Evolutionary conservation across 92 coral and sea anemone species (phyloP).

Genomic region (Isaurus tuberculatus): DNA sequence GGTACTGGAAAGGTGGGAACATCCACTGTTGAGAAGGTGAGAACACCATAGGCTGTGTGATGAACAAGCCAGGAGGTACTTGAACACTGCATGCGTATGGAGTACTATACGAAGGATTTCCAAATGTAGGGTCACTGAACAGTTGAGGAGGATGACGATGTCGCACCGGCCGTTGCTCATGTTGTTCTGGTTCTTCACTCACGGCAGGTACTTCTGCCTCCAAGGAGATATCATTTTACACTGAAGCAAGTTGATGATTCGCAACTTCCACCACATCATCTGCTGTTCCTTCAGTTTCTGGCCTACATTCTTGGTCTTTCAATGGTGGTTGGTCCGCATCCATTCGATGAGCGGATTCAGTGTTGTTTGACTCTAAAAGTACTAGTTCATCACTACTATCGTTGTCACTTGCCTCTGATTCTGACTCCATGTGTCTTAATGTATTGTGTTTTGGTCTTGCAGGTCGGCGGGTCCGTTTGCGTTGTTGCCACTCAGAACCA

Average conservation of each 20-base stretch:
- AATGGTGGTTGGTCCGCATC: not conserved
- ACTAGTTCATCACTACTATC: conserved; percentile 26
- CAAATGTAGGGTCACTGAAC: conserved; percentile 24
- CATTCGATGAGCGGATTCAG: conserved; percentile 12
- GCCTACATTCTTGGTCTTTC: conserved; percentile 20
- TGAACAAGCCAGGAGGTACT: conserved; percentile 1
- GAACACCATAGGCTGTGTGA: not conserved
- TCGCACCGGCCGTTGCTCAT: conserved; percentile 23
- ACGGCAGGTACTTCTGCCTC: conserved; percentile 12
- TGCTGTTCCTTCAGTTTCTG: not conserved
- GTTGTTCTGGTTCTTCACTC: not conserved
- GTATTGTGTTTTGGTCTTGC: not conserved
- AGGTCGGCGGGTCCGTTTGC: not conserved
- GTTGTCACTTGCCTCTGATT: conserved; percentile 11
- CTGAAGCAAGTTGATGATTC: conserved; percentile 4
- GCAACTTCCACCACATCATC: not conserved
- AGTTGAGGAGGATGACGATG: not conserved
- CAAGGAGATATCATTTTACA: conserved; percentile 2
- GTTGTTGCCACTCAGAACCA: not conserved
- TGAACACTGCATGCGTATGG: conserved; percentile 12
- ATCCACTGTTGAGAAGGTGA: not conserved
- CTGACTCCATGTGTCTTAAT: not conserved
- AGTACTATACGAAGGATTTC: conserved; percentile 35
- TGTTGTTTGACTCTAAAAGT: conserved; percentile 1
- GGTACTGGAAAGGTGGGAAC: conserved; percentile 7